phyloP scores from a whole-genome alignment of 2,113 vertebrate species.

The Nannospalax galili region DNA sequence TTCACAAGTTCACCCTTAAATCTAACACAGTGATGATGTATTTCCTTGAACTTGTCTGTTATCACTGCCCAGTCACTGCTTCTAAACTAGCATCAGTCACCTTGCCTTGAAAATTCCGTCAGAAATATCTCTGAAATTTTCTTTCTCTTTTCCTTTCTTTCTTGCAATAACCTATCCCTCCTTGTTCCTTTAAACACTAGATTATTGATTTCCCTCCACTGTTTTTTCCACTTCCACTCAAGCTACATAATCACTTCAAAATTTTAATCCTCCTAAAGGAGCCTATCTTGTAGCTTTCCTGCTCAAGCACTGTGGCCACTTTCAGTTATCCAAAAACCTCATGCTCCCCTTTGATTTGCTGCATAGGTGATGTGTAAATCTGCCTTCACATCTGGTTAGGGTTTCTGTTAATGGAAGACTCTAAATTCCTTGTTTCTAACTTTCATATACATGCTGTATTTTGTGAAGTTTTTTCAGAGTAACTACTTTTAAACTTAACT shows the following conservation, averaged over 20 bases:
- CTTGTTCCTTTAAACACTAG: background rate
- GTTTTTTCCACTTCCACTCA: background rate
- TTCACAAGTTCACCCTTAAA: background rate
- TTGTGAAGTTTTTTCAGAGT: background rate
- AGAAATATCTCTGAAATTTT: background rate
- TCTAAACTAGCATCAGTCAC: background rate
- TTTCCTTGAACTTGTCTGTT: background rate
- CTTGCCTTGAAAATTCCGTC: background rate
- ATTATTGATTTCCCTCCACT: background rate
- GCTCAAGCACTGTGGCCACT: background rate
- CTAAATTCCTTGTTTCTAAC: background rate
- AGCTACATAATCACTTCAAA: background rate
- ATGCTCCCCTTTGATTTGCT: background rate
- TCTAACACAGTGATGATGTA: background rate
- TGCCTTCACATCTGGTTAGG: background rate
- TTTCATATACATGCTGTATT: background rate
- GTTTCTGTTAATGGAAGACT: background rate
- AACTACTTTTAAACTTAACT: too few species aligned
- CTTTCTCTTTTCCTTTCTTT: background rate
- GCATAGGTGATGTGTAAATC: background rate
- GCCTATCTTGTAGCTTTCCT: background rate
- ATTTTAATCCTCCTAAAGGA: background rate
- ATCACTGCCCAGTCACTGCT: background rate
- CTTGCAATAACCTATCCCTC: background rate
- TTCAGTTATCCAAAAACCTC: slow-evolving; percentile 2